phyloP scores from a whole-genome alignment of 2,797 vertebrate species.

The Eulemur coronatus region DNA sequence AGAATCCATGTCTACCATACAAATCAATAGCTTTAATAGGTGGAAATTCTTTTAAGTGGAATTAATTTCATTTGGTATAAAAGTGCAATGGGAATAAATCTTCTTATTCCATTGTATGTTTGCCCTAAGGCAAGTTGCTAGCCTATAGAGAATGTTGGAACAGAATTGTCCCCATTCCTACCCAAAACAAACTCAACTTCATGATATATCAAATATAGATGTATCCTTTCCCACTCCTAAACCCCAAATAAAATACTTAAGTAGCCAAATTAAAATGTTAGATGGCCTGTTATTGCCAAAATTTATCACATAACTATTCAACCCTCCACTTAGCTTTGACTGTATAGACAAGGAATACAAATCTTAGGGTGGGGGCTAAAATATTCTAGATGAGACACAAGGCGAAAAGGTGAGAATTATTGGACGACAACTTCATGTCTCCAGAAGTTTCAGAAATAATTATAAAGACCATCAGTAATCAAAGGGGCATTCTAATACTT shows the following conservation, averaged over 20 bases:
- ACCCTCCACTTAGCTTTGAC: not conserved
- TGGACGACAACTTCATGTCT: not conserved
- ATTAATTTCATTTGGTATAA: not conserved
- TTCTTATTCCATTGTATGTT: not conserved
- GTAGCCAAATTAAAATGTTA: not conserved
- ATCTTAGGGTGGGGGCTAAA: not conserved
- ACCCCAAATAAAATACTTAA: not conserved
- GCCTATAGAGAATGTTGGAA: not conserved
- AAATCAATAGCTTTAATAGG: not conserved
- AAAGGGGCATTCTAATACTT: not conserved
- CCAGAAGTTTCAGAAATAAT: not conserved
- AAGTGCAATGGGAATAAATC: not conserved
- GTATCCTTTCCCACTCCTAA: not conserved
- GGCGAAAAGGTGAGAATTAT: not conserved
- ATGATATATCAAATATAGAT: not conserved
- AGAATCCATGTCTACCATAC: not conserved
- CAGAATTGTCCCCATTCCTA: not conserved
- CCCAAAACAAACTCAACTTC: not conserved
- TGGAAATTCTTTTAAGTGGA: not conserved
- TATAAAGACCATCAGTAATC: not conserved
- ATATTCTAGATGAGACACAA: not conserved
- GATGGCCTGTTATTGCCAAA: not conserved
- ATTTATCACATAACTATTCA: not conserved
- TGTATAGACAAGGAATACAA: not conserved
- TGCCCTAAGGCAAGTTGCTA: not conserved